Evolutionary conservation across 2,113 vertebrate genomes (phyloP), one percentile per base, ranked within the genome.

Genomic region (Clupea harengus): DNA sequence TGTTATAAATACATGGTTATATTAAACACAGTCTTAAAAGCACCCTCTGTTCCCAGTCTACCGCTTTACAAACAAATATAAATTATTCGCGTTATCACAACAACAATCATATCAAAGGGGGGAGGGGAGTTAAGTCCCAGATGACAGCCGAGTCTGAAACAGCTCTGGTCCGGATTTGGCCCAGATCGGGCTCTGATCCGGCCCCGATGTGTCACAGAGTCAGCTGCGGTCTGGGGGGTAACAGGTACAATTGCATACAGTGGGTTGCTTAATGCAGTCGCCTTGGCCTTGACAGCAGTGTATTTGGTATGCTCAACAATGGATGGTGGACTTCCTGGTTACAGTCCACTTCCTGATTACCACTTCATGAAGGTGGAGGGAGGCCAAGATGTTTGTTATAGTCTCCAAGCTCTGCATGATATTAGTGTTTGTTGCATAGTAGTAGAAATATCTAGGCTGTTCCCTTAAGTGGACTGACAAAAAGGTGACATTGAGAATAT

Each of bases 1-100:
- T 91, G 89, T 92, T 94, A 94, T 95, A 95, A 95, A 95, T 95
- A 95, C 92, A 94, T 82, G 83, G 88, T 92, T 85, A 92, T 92
- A 86, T 91, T 85, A 88, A 92, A 92, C 88, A 87, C 64, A 78
- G 64, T 92, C 90, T 94, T 94, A 94, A 94, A 90, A 93, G 88
- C 46, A 87, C 67, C 85, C 85, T 47, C 83, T 85, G 83, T 46
- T 84, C 84, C 81, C 78, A 87, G 85, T n/a, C 84, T 88, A 91
- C 83, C 67, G 83, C 64, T 86, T 87, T 87, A 88, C 83, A 86
- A 88, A 89, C 85, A 83, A 82, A 85, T 90, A 92, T 90, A 90
- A 90, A 90, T 89, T 88, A 83, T 84, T 85, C 50, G 20, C 47
- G 81, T 85, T 60, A 85, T 82, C 84, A 83, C 82, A 89, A 85